Evolutionary conservation across 2,797 vertebrate species (phyloP).

Genomic region (Mallotus villosus): DNA sequence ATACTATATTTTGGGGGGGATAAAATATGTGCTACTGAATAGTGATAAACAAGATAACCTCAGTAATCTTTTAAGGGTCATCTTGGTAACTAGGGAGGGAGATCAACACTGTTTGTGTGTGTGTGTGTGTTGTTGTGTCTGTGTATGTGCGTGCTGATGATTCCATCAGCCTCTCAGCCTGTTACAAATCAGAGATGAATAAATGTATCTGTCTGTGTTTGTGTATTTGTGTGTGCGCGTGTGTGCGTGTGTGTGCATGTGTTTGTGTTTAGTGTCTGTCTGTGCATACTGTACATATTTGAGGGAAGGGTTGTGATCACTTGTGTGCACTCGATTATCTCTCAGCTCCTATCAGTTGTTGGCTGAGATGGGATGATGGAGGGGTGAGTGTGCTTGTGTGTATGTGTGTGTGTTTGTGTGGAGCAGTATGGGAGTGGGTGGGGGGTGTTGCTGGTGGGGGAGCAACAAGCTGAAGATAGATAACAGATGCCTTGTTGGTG

Average conservation of each 20-base stretch:
- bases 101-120: background rate
- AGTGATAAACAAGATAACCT: slow-evolving; percentile 2
- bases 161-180: no score
- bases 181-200: no score
- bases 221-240: slow-evolving; percentile 1
- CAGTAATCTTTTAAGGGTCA: background rate
- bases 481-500: slow-evolving; percentile 43
- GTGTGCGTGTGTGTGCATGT: background rate
- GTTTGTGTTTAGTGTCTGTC: background rate
- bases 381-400: no score
- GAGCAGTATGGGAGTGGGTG: no score
- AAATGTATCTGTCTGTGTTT: slow-evolving; percentile 1
- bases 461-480: slow-evolving; percentile 45
- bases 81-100: background rate
- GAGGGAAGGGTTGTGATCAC: background rate
- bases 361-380: background rate
- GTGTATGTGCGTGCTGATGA: background rate
- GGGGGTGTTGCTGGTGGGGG: background rate
- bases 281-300: background rate
- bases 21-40: background rate
- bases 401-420: no score
- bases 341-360: background rate
- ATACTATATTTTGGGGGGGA: no score
- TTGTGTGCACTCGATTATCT: background rate
- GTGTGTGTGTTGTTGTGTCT: slow-evolving; percentile 6